phyloP scores from a whole-genome alignment of 2,888 invertebrate species.

The Drosophila subsilvestris region DNA sequence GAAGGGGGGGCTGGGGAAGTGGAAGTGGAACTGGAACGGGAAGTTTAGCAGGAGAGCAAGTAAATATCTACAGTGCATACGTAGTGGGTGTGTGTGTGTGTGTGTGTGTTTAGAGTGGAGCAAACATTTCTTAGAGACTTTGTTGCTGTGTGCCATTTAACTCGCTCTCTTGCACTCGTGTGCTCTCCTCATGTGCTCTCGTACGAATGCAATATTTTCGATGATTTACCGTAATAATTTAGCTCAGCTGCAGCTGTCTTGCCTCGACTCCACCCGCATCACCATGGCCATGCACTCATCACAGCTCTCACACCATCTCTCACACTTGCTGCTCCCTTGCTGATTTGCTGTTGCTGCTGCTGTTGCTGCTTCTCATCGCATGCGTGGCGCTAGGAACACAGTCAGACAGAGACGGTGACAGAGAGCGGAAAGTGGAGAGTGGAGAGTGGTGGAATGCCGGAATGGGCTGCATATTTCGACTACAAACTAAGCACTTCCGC shows the following conservation, averaged over 20 bases:
- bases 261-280: slow-evolving; percentile 4
- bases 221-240: slow-evolving; percentile 44
- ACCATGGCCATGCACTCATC: slow-evolving; percentile 2
- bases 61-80: not conserved
- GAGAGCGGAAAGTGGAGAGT: slow-evolving; percentile 15
- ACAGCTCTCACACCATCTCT: slow-evolving; percentile 13
- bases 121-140: slow-evolving; percentile 43
- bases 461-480: slow-evolving; percentile 68
- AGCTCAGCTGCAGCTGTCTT: slow-evolving; percentile 35
- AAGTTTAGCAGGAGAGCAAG: not conserved
- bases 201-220: slow-evolving; percentile 22
- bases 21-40: not conserved
- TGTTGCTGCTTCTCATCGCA: slow-evolving; percentile 37
- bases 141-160: slow-evolving; percentile 24
- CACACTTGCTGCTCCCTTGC: slow-evolving; percentile 6
- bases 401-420: not conserved
- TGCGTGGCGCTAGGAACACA: not conserved
- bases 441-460: slow-evolving; percentile 10
- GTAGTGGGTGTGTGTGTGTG: not conserved
- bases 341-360: slow-evolving; percentile 21
- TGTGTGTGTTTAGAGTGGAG: not conserved
- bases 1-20: not conserved
- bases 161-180: slow-evolving; percentile 15
- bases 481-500: slow-evolving; percentile 76
- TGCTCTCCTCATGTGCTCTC: not conserved